These are phyloP conservation scores for Homarus gammarus DNA, from an alignment of 2,888 invertebrate genomes.

Conservation along the genomic window DNA sequence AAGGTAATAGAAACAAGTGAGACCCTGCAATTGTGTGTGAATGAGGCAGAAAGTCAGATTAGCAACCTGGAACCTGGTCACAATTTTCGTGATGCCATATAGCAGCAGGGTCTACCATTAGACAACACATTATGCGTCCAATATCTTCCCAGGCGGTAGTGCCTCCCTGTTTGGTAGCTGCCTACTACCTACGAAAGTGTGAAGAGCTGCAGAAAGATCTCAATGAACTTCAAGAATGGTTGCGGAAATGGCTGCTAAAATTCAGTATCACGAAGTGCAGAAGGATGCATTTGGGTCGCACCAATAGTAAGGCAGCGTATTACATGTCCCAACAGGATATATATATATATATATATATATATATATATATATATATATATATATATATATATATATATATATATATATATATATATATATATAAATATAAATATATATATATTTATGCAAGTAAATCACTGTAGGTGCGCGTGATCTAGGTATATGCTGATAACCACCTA, in stretches of 20 bases:
- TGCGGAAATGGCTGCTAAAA: neutral
- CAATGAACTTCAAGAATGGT: too few species aligned
- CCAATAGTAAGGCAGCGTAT: neutral
- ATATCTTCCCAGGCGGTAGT: too few species aligned
- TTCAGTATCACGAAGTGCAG: neutral
- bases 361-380: constrained; percentile 30
- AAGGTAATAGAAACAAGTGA: too few species aligned
- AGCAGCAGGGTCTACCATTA: too few species aligned
- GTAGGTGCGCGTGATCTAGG: constrained; percentile 44
- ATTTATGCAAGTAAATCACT: constrained; percentile 24
- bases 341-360: constrained; percentile 42
- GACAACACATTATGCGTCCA: too few species aligned
- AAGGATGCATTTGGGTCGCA: neutral
- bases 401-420: constrained; percentile 37
- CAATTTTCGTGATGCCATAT: too few species aligned
- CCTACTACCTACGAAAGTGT: too few species aligned
- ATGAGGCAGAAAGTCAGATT: too few species aligned
- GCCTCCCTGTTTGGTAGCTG: too few species aligned
- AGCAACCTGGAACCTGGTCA: too few species aligned
- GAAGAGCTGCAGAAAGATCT: neutral
- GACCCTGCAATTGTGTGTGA: too few species aligned
- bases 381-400: constrained; percentile 37
- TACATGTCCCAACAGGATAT: neutral
- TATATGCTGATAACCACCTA: constrained; percentile 12
- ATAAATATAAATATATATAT: constrained; percentile 37